Evolutionary conservation across 2,113 vertebrate species (phyloP), one percentile per base, ranked within the genome.

Genomic region (Campylomormyrus tamandua): DNA sequence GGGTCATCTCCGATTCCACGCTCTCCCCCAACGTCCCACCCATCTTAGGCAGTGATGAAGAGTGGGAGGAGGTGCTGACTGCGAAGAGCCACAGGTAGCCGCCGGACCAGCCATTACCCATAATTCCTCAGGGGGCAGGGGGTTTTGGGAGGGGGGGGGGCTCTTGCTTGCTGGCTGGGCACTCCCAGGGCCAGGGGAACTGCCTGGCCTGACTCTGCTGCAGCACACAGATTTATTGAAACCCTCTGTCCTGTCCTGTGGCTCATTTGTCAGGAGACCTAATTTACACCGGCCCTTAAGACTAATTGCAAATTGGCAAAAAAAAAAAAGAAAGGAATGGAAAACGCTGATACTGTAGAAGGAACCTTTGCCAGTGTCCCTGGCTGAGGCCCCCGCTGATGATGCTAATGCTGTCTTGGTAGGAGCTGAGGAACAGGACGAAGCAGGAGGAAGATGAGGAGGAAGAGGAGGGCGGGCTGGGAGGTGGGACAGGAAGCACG

Each of bases 271-370:
- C 98, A 98, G 96, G 98, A 98, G 98, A 97, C 97, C 97, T 98
- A 96, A 99, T 99, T 99, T 99, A 98, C 97, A 94, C 96, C 94
- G 96, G 97, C 97, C 97, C 98, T 97, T 98, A 98, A 99, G 98
- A 99, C 98, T 99, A 99, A 99, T 98, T 99, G 97, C 97, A 98
- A 97, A 98, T 98, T 99, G 98, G 96, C 95, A 66, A 88, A 66
- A 87, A 87, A 11, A 45, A 87, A 62, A 35, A 9, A 1, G 39
- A 11, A 87, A 53, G 52, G 1, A 7, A 56, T 0, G n/a, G 97
- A 98, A 99, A 98, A 97, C 98, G 98, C 98, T 99, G 98, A 99
- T 98, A 97, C 96, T 96, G 97, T 96, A 97, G 96, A 98, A 98
- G 96, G 95, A 95, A 95, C 91, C 91, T 96, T 96, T 95, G 96